phyloP scores from a whole-genome alignment of 2,888 invertebrate species.

The Leptopilina drosophilae region DNA sequence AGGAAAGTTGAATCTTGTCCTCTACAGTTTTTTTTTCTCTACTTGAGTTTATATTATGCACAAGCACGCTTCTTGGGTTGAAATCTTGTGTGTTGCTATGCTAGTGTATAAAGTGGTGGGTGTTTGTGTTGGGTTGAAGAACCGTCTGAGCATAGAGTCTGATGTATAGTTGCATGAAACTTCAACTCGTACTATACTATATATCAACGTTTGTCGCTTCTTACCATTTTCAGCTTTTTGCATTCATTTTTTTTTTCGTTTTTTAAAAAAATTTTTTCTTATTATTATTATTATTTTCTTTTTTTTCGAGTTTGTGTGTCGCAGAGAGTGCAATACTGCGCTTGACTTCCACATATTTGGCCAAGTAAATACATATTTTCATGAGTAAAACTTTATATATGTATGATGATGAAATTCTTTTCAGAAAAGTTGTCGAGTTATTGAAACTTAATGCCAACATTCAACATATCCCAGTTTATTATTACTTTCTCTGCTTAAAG shows the following conservation, averaged over 20 bases:
- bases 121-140: constrained; percentile 58
- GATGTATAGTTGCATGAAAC: constrained; percentile 62
- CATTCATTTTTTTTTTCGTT: neutral
- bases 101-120: constrained; percentile 52
- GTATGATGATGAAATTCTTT: constrained; percentile 26
- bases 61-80: constrained; percentile 56
- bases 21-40: neutral
- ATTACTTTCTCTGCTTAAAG: constrained; percentile 14
- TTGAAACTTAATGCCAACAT: constrained; percentile 28
- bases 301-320: neutral
- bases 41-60: constrained; percentile 47
- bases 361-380: constrained; percentile 20
- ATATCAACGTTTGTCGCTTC: constrained; percentile 42
- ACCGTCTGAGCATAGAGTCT: constrained; percentile 59
- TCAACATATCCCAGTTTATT: constrained; percentile 16
- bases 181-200: constrained; percentile 50
- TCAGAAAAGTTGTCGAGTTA: constrained; percentile 11
- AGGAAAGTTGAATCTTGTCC: neutral
- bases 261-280: too few species aligned
- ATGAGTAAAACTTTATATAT: neutral
- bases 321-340: constrained; percentile 6
- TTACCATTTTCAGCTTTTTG: constrained; percentile 41
- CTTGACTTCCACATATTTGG: neutral
- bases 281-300: too few species aligned
- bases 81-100: constrained; percentile 48